Evolutionary conservation across 1,140 invertebrate species (phyloP), one percentile per base, ranked within the genome.

Genomic region (Bombus waltoni): DNA sequence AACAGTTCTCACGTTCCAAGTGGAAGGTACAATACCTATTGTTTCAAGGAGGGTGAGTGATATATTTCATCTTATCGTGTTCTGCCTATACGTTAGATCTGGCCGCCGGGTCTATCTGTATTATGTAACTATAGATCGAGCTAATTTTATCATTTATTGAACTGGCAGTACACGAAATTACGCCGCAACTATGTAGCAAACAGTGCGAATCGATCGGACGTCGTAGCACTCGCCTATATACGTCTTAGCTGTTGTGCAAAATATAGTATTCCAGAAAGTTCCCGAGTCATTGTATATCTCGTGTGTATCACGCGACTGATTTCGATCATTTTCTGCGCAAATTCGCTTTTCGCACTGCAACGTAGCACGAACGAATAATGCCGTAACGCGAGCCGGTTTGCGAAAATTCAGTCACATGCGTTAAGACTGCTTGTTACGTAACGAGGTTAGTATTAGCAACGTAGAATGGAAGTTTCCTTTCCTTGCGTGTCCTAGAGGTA

Each of bases 31-130:
- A 77, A 76, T 65, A 47, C 57, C 87, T 32, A 89, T 92, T 38
- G 88, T 89, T 57, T 88, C 85, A 71, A 72, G 90, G 92, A 92
- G 92, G 92, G 92, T 93, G 74, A 92, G 92, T 88, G n/a, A 35
- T 59, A 3, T 53, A 47, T 40, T 47, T 47, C 32, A 1, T 32
- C 6, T 40, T 18, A 13, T 18, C 25, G 68, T 44, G 25, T 10
- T 32, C 22, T 13, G 3, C 22, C 15, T 40, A n/a, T 44, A 13
- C 18, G n/a, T 42, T 59, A n/a, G 25, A 53, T 9, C 25, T 32
- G 25, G 0, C 38, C 13, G 28, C 15, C 13, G 11, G n/a, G 1
- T n/a, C n/a, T 44, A 57, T 65, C 15, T 8, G 25, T 32, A 65
- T 85, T 85, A 85, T 80, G 73, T 85, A 85, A 85, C 15, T 32